Evolutionary conservation across 1,140 invertebrate species (phyloP), one percentile per base, ranked within the genome.

Genomic region (Watersipora subatra): DNA sequence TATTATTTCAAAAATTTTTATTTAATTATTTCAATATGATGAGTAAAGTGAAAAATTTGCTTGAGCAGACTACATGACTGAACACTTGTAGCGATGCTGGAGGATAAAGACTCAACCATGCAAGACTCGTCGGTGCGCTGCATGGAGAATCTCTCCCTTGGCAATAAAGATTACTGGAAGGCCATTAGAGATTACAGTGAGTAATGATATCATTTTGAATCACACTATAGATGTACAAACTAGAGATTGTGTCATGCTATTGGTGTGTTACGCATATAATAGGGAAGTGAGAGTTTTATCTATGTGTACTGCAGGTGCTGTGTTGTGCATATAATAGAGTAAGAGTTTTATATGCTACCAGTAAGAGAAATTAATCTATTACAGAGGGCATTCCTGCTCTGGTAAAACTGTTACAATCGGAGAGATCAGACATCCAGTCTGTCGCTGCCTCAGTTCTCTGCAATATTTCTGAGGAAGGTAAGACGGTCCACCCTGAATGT

Each of bases 91-190:
- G 34, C 7, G 7, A 46, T 46, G 34, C 34, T 46, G 7, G n/a
- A 46, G 7, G 34, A 46, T 46, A 7, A 46, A 46, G 61, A 66
- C 29, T 56, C 72, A 15, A 66, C 66, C 34, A 76, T 75, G 63
- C 75, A 77, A 67, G 74, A 77, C 65, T 74, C 75, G 69, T 69
- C 76, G 63, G 76, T 79, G 0, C 78, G 76, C 64, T 80, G 79
- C 69, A 68, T 80, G 19, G 76, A 80, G 64, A 70, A 73, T 26
- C 62, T 80, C 64, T 78, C 79, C 20, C 76, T 72, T 29, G 72
- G 73, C 1, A 71, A 73, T 62, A 68, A 71, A 26, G 65, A 75
- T 20, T 71, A 77, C 71, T 80, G 78, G 77, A 71, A 69, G 46
- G 67, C 71, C 26, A 78, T 80, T n/a, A 61, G 79, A n/a, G 70